A percentile compares a stretch with the other conserved stretches of the same genome.
These are phyloP conservation scores for Dermatophagoides farinae DNA, from an alignment of 1,140 invertebrate species.

Conservation along the genomic window DNA sequence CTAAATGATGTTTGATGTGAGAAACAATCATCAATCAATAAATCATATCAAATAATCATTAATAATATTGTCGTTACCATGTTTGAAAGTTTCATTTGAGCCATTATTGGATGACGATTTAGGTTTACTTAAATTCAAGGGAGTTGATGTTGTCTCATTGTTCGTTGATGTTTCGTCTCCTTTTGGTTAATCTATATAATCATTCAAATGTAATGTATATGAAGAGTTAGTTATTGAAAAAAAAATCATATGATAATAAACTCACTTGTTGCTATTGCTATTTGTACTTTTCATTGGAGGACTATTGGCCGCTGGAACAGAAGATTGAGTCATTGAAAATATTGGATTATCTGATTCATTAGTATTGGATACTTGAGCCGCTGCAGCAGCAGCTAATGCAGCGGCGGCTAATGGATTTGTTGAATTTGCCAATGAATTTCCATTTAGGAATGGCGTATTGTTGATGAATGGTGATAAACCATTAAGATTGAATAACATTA, in stretches of 20 bases:
- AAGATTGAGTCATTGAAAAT: background rate
- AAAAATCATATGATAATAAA: background rate
- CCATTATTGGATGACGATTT: background rate
- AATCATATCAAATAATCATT: background rate
- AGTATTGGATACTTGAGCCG: background rate
- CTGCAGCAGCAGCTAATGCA: conserved; percentile 11
- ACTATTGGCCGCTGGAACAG: background rate
- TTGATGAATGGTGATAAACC: conserved; percentile 21
- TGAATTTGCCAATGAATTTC: conserved; percentile 21
- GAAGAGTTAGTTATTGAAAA: too few relatives aligned
- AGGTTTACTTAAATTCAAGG: conserved; percentile 8
- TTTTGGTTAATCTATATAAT: background rate
- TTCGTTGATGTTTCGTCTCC: background rate
- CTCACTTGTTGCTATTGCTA: conserved; percentile 8
- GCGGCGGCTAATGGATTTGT: conserved; percentile 18
- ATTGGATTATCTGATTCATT: background rate
- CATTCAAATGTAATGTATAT: too few relatives aligned
- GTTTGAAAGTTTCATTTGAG: background rate
- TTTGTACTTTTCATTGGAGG: background rate
- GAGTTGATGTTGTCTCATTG: background rate
- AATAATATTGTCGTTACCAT: background rate
- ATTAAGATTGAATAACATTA: conserved; percentile 14
- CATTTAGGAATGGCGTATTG: conserved; percentile 22
- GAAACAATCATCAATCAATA: background rate
- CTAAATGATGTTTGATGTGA: background rate